Percentiles rank a stretch among this genome's conserved stretches.
These are phyloP conservation scores for Limnodromus scolopaceus DNA, from an alignment of 2,797 vertebrate genomes.

Conservation along the genomic window DNA sequence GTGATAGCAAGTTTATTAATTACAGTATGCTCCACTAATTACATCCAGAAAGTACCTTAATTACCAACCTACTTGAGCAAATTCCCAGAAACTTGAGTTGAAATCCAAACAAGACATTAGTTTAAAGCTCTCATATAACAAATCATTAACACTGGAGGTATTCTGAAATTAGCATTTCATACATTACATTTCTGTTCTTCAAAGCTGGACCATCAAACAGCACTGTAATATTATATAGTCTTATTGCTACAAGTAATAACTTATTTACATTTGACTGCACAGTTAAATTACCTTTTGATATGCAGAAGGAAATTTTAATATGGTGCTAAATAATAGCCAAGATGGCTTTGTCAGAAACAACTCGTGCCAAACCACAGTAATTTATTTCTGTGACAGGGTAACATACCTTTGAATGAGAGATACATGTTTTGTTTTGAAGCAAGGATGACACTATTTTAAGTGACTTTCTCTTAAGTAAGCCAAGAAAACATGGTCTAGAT, in stretches of 20 bases:
- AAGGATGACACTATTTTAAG: not conserved
- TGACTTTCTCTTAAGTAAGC: not conserved
- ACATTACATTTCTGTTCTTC: not conserved
- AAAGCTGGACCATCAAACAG: constrained; percentile 7
- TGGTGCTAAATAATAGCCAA: constrained; percentile 56
- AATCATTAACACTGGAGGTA: constrained; percentile 13
- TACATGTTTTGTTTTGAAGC: not conserved
- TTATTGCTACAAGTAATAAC: constrained; percentile 2
- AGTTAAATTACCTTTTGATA: constrained; percentile 59
- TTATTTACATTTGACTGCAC: constrained; percentile 56
- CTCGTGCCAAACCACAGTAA: constrained; percentile 47
- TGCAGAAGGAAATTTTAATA: constrained; percentile 40
- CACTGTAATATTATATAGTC: not conserved
- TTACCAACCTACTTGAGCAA: not conserved
- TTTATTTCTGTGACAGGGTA: constrained; percentile 42
- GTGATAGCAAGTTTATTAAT: not conserved
- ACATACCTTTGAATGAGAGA: not conserved
- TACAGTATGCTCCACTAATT: constrained; percentile 4
- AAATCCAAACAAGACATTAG: constrained; percentile 25
- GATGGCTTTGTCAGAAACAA: constrained; percentile 47
- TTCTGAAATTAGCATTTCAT: constrained; percentile 27
- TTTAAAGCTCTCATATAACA: not conserved
- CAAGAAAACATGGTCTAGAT: not conserved
- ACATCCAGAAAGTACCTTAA: not conserved
- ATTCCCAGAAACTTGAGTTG: not conserved